Percentiles rank a stretch among this genome's conserved stretches.
Evolutionary conservation across 2,797 vertebrate species (phyloP).

Genomic region (Cygnus olor): DNA sequence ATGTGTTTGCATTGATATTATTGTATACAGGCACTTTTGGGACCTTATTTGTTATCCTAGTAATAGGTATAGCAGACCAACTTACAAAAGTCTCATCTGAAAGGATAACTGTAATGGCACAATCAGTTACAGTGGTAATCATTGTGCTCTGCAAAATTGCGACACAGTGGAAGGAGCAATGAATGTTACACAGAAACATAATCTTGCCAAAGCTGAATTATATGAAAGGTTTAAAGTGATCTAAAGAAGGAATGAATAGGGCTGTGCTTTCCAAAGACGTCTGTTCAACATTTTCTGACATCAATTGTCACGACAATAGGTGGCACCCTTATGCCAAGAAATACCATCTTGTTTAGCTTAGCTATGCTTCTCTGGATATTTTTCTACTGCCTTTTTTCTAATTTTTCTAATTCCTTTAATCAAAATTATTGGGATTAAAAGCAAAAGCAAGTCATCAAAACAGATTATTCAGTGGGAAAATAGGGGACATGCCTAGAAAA

Average conservation of each 20-base stretch:
- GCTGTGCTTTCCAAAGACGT: background rate
- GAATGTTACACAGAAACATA: background rate
- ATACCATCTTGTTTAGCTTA: background rate
- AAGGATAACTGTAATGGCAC: background rate
- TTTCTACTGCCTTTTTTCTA: background rate
- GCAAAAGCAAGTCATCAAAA: background rate
- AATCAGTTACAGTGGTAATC: background rate
- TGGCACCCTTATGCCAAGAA: slow-evolving; percentile 63
- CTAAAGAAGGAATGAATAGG: background rate
- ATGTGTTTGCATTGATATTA: background rate
- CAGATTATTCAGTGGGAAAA: background rate
- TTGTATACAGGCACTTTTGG: background rate
- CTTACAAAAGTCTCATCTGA: background rate
- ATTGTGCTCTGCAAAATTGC: background rate
- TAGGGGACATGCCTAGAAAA: background rate
- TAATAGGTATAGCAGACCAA: background rate
- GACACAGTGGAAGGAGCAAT: background rate
- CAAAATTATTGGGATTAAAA: background rate
- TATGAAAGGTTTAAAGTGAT: background rate
- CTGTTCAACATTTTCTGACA: background rate
- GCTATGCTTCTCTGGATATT: background rate
- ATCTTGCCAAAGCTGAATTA: background rate
- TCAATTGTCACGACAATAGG: slow-evolving; percentile 33
- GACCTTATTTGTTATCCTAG: background rate
- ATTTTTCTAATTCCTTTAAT: background rate